Evolutionary conservation across 2,113 vertebrate genomes (phyloP).

Genomic region (Numenius arquata): DNA sequence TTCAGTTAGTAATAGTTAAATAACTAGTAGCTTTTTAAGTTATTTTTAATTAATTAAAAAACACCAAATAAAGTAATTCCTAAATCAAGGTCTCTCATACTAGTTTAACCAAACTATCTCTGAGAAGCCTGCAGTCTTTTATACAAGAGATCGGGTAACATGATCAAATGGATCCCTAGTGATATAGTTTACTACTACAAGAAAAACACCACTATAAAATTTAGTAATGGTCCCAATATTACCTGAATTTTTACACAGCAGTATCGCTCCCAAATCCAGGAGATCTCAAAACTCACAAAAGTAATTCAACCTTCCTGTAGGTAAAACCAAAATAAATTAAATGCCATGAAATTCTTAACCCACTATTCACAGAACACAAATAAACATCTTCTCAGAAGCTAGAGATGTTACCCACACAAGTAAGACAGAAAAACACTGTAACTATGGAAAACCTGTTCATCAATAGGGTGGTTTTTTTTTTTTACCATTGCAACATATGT

Average conservation of each 20-base stretch:
- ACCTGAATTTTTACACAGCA: not conserved
- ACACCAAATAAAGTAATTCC: not conserved
- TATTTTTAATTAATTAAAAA: not conserved
- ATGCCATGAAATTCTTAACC: not conserved
- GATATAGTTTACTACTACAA: not conserved
- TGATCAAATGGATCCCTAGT: not conserved
- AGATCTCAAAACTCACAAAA: not conserved
- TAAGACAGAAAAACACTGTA: not conserved
- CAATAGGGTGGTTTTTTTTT: accelerated
- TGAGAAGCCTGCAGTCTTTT: not conserved
- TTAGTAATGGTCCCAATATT: accelerated
- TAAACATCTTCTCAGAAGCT: not conserved
- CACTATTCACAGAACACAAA: not conserved
- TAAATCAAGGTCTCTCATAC: not conserved
- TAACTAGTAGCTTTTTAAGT: not conserved
- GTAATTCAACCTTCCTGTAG: not conserved
- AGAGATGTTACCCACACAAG: not conserved
- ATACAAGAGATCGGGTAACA: not conserved
- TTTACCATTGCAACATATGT: not conserved
- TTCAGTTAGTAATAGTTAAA: not conserved
- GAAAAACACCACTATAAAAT: not conserved
- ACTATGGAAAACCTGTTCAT: not conserved
- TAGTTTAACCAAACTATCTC: not conserved
- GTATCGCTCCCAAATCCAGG: not conserved
- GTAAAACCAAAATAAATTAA: not conserved